Conservation (phyloP, 2,888 invertebrate species). For the Cheilosia urbana region DNA sequence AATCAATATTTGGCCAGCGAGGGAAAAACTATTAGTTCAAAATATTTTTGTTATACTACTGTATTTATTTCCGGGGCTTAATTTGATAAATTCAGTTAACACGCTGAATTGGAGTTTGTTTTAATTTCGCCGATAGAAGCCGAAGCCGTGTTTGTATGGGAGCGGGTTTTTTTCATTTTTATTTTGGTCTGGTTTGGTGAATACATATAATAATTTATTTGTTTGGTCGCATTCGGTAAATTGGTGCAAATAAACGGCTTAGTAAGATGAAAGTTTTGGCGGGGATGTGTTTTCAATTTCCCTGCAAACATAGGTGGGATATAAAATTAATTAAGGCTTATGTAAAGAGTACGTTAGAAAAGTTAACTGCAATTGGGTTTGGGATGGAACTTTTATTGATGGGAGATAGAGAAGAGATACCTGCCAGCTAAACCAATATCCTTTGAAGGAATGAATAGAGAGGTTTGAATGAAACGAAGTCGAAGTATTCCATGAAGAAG, state of each 20-base stretch:
- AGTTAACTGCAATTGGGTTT: slow-evolving; percentile 33
- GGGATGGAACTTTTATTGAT: slow-evolving; percentile 49
- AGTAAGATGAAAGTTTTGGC: neutral
- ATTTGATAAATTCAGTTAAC: slow-evolving; percentile 34
- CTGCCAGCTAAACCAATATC: neutral
- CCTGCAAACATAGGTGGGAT: neutral
- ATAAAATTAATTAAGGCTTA: slow-evolving; percentile 51
- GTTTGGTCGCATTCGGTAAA: slow-evolving; percentile 7
- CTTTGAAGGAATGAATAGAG: neutral
- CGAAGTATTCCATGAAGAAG: neutral
- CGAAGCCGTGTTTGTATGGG: slow-evolving; percentile 2
- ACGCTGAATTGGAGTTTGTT: slow-evolving; percentile 24
- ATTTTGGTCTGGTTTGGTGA: neutral
- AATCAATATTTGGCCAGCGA: neutral
- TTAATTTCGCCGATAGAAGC: slow-evolving; percentile 14
- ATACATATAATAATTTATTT: slow-evolving; percentile 9
- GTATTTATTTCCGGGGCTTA: slow-evolving; percentile 27
- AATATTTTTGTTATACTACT: slow-evolving; percentile 34
- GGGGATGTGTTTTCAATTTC: neutral
- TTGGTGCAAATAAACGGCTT: slow-evolving; percentile 1
- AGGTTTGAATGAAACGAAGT: neutral
- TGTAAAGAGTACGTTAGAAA: slow-evolving; percentile 30
- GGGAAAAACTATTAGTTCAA: slow-evolving; percentile 12
- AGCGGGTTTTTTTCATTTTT: neutral
- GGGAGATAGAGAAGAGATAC: neutral